Evolutionary conservation across 2,797 vertebrate species (phyloP).

Genomic region (Aulostomus chinensis): DNA sequence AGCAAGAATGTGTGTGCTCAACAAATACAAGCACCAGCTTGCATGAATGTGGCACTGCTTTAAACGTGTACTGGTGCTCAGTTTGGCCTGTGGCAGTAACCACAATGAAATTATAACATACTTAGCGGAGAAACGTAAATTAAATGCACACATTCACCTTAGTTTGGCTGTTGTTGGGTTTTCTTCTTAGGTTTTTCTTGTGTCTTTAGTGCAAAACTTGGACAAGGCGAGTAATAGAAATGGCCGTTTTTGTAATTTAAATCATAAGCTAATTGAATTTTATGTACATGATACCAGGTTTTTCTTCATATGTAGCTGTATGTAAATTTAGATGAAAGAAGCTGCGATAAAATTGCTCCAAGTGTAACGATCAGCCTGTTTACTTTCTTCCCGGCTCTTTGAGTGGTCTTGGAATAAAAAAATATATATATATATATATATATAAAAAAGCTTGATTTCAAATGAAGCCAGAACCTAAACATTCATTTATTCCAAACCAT

Average conservation of each 20-base stretch:
- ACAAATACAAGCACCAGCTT: slow-evolving; percentile 18
- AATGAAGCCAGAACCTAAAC: slow-evolving; percentile 8
- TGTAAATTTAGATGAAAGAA: slow-evolving; percentile 16
- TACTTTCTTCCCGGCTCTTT: neutral
- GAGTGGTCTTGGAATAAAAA: slow-evolving; percentile 18
- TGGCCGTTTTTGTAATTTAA: slow-evolving; percentile 19
- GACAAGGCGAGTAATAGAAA: slow-evolving; percentile 7
- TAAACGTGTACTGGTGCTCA: neutral
- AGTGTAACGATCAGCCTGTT: slow-evolving; percentile 30
- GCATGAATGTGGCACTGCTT: slow-evolving; percentile 38
- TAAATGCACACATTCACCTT: slow-evolving; percentile 22
- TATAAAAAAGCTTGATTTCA: slow-evolving; percentile 1
- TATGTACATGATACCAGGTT: neutral
- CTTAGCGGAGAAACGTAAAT: neutral
- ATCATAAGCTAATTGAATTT: slow-evolving; percentile 34
- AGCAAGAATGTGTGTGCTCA: slow-evolving; percentile 37
- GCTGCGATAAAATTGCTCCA: slow-evolving; percentile 6
- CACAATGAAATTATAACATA: neutral
- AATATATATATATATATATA: neutral
- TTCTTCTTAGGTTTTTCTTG: too few relatives aligned
- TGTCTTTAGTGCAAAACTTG: too few relatives aligned
- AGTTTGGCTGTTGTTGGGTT: slow-evolving; percentile 15
- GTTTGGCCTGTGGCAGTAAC: slow-evolving; percentile 11
- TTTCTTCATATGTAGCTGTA: neutral
- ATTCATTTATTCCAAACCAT: slow-evolving; percentile 16